Conservation (phyloP, 1,140 invertebrate species). For the Saccostrea echinata region DNA sequence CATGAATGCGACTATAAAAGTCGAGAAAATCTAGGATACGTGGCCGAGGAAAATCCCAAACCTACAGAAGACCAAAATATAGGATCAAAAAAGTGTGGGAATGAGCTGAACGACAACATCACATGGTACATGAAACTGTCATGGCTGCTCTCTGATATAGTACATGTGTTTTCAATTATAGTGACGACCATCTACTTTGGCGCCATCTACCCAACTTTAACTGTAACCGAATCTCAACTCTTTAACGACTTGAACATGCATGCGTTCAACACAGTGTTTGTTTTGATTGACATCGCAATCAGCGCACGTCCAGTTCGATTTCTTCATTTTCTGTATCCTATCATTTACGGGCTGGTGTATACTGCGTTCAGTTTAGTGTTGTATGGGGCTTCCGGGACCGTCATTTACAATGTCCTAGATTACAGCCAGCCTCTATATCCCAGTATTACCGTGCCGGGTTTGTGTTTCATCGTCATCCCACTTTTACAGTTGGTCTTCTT, state of each 20-base stretch:
- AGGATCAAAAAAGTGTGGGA: neutral
- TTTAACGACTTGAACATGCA: conserved; percentile 64
- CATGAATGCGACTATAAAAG: neutral
- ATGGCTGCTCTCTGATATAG: conserved; percentile 60
- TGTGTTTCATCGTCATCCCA: conserved; percentile 52
- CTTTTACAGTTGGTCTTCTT: conserved; percentile 51
- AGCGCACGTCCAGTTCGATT: conserved; percentile 66
- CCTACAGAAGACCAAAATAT: neutral
- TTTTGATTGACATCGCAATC: conserved; percentile 65
- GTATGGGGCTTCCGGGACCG: conserved; percentile 59
- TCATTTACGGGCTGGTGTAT: conserved; percentile 64
- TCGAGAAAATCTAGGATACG: neutral
- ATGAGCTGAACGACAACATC: neutral
- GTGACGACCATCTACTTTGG: conserved; percentile 62
- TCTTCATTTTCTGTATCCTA: conserved; percentile 67
- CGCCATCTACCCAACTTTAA: conserved; percentile 41
- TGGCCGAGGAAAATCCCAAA: neutral
- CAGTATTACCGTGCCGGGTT: neutral
- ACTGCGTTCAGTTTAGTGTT: conserved; percentile 67
- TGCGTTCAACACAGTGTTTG: conserved; percentile 66
- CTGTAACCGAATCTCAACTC: neutral
- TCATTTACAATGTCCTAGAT: conserved; percentile 68
- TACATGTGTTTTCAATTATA: conserved; percentile 52
- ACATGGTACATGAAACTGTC: conserved; percentile 64
- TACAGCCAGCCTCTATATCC: conserved; percentile 62